A percentile compares a stretch with the other conserved stretches of the same genome.
Conservation (phyloP, 1,140 invertebrate genomes). For the Pararge aegeria region DNA sequence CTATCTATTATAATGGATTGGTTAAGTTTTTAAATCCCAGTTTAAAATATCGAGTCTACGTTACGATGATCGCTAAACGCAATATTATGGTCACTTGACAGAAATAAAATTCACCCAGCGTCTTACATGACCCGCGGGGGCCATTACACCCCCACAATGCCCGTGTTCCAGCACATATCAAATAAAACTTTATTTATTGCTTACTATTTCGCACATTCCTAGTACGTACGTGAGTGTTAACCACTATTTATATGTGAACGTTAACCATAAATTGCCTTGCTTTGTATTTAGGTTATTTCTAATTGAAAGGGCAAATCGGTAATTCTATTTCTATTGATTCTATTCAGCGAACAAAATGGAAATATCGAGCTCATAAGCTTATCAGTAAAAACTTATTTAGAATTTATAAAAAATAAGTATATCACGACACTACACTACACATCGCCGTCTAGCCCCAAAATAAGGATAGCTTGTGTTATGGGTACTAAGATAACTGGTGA, state of each 20-base stretch:
- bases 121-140: slow-evolving; percentile 49
- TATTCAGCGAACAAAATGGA: too few relatives aligned
- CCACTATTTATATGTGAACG: slow-evolving; percentile 24
- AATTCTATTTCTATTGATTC: not conserved
- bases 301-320: not conserved
- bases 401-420: too few relatives aligned
- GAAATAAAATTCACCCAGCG: slow-evolving; percentile 46
- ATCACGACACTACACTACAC: too few relatives aligned
- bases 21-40: too few relatives aligned
- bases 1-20: too few relatives aligned
- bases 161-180: slow-evolving; percentile 47
- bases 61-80: not conserved
- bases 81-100: slow-evolving; percentile 18
- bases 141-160: slow-evolving; percentile 45
- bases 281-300: not conserved
- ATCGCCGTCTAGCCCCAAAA: too few relatives aligned
- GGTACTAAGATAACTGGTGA: too few relatives aligned
- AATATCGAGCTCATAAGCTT: too few relatives aligned
- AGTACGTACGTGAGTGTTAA: slow-evolving; percentile 26
- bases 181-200: slow-evolving; percentile 63
- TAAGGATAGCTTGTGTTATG: too few relatives aligned
- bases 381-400: too few relatives aligned
- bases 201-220: slow-evolving; percentile 38
- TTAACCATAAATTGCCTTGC: slow-evolving; percentile 11
- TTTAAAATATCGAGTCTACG: too few relatives aligned